Base-by-base conservation (phyloP, 2,888 invertebrate species). In the Plebejus anna region DNA sequence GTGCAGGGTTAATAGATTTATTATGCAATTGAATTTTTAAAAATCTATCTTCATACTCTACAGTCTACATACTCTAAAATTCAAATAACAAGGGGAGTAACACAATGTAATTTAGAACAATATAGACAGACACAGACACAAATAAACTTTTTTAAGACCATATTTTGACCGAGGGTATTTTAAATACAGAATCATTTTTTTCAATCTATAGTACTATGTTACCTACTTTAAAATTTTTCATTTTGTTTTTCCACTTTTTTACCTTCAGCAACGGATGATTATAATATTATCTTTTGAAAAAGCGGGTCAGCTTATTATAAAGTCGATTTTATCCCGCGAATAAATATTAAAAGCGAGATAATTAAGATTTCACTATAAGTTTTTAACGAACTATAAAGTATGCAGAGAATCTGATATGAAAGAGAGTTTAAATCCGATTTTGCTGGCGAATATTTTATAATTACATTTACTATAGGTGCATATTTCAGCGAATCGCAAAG, bases 181-280 rank as follows among this genome's bases (percentile, higher is more conserved):
- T 38, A 38, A 38, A 38, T 38, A 38, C 38, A 38, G 6, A 38
- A 38, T 38, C 6, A 0, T 38, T 6, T 38, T 38, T 38, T 38
- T 38, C 38, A 38, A 38, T 38, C 38, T 7, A 38, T 38, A 38
- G 11, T 51, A 51, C 1, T 32, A 32, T 51, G 51, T 51, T 55
- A 16, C 51, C 51, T 51, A 51, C 51, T 51, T 4, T 4, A 51
- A 51, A 51, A 51, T 51, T 11, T 51, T 13, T 13, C 51, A 13
- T 51, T 51, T 13, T 3, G 1, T 51, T 3, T 51, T 11, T 51
- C 2, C 51, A 51, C 32, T 61, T 32, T 28, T 36, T 36, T 28
- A 71, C 78, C 32, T 55, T 16, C 71, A 78, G 76, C 76, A 76
- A 75, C 73, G 59, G 75, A 55, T 71, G 55, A 78, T 70, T 70